Evolutionary conservation across 1,140 invertebrate genomes (phyloP), one percentile per base, ranked within the genome.

Genomic region (Hermetia illucens): DNA sequence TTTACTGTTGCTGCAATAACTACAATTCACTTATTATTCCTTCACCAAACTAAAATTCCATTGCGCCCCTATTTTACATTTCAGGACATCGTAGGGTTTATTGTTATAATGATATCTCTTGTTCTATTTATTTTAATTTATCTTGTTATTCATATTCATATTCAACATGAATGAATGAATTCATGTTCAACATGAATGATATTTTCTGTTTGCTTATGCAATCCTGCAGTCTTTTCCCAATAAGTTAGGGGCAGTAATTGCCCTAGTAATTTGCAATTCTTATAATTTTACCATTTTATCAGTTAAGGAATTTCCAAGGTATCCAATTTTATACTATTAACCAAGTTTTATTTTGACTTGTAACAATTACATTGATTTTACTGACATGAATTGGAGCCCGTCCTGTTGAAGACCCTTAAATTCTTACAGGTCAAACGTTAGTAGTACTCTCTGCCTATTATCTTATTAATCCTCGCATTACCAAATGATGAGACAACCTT

Each of bases 141-240:
- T 34, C 74, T 77, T 13, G n/a, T n/a, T n/a, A n/a, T n/a, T n/a
- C n/a, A n/a, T n/a, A n/a, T n/a, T n/a, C n/a, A n/a, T n/a, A n/a
- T n/a, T n/a, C n/a, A n/a, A n/a, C n/a, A n/a, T n/a, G n/a, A n/a
- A n/a, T n/a, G n/a, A n/a, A n/a, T n/a, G 75, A 3, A 47, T 66
- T 25, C 76, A 79, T 61, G 80, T 81, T 68, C 70, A 80, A 69
- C 77, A 75, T 40, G 76, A 80, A 70, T 80, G 73, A 71, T 80
- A 80, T 58, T 81, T 81, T 58, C 60, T 79, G 66, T 80, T 79
- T 69, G 75, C 75, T 18, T 80, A 82, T 57, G 72, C 76, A 16
- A 82, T 82, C 65, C 46, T 81, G 50, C 76, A 75, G 35, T 72
- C 74, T 41, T 77, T 82, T 47, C 75, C 75, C 37, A 79, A 77